Base-by-base conservation (phyloP, 2,113 vertebrate species). In the Diadophis punctatus region DNA sequence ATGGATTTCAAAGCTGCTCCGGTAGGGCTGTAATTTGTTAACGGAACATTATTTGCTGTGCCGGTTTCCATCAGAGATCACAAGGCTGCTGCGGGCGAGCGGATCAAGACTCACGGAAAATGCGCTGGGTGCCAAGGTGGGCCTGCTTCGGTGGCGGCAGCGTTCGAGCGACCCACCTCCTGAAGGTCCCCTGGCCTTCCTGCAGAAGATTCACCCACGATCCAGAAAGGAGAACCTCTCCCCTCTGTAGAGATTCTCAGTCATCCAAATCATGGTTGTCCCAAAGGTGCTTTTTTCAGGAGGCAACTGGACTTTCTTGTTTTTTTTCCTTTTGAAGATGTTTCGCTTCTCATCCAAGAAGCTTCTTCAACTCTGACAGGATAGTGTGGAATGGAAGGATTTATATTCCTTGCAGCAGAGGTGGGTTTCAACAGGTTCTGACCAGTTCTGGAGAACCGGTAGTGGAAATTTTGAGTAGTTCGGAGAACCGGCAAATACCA, bases 1-100 rank as follows among this genome's bases (percentile, higher is more conserved):
- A 97, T 27, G 96, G 97, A 95, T 97, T 97, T 96, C 97, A 96
- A 94, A 97, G 93, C 96, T 93, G 91, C 86, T 94, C 90, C 86
- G 58, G 39, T 90, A 95, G 95, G 96, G 88, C 94, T 96, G 94
- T 94, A 94, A 97, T 95, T 93, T 94, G 93, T 93, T 87, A 95
- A 90, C 93, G 90, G 95, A 94, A 95, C 95, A 96, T 90, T 58
- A 93, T 92, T 93, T 91, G 53, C 87, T 0, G 34, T 6, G 25
- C 92, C 10, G 3, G 30, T 68, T 91, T 91, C 10, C 7, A 43
- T 5, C 74, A 80, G 23, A 34, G 94, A 91, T 7, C 14, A 34
- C 55, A 22, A 39, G 3, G 1, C n/a, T 46, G 22, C 85, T 22
- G 52, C 7, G 4, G 18, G 80, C 0, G 30, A 48, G 6, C 89